A percentile compares a stretch with the other conserved stretches of the same genome.
These are phyloP conservation scores for Lymantria dispar DNA, from an alignment of 2,888 invertebrate genomes.

Conservation along the genomic window DNA sequence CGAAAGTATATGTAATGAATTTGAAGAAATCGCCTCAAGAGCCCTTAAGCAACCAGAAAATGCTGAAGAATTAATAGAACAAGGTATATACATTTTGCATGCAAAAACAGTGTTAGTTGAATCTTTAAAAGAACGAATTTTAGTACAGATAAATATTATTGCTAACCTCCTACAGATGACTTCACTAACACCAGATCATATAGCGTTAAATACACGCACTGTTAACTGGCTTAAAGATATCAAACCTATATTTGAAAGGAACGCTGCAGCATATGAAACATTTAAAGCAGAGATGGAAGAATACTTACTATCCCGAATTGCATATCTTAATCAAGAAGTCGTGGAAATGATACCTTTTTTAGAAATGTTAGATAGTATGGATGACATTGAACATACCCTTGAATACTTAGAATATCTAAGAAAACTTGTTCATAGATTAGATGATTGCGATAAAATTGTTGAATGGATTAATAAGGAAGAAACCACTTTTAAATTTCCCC, in stretches of 20 bases:
- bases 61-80: constrained; percentile 91
- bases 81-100: constrained; percentile 90
- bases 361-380: constrained; percentile 92
- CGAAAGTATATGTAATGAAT: constrained; percentile 86
- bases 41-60: constrained; percentile 89
- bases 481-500: constrained; percentile 90
- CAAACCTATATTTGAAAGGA: constrained; percentile 90
- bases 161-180: constrained; percentile 90
- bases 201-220: constrained; percentile 90
- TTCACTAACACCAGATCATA: constrained; percentile 87
- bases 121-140: constrained; percentile 86
- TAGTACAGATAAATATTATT: constrained; percentile 84
- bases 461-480: constrained; percentile 96
- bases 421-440: constrained; percentile 88
- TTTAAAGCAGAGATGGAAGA: constrained; percentile 94
- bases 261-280: constrained; percentile 90
- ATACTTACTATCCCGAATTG: constrained; percentile 85
- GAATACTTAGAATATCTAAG: constrained; percentile 91
- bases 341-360: constrained; percentile 88
- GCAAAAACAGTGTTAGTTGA: constrained; percentile 88
- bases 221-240: constrained; percentile 93
- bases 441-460: constrained; percentile 88
- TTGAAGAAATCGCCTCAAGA: constrained; percentile 85
- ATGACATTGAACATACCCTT: constrained; percentile 87
- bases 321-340: constrained; percentile 87